Percentiles rank a stretch among this genome's conserved stretches.
Conservation (phyloP, 2,888 invertebrate genomes). For the Drosophila putrida region DNA sequence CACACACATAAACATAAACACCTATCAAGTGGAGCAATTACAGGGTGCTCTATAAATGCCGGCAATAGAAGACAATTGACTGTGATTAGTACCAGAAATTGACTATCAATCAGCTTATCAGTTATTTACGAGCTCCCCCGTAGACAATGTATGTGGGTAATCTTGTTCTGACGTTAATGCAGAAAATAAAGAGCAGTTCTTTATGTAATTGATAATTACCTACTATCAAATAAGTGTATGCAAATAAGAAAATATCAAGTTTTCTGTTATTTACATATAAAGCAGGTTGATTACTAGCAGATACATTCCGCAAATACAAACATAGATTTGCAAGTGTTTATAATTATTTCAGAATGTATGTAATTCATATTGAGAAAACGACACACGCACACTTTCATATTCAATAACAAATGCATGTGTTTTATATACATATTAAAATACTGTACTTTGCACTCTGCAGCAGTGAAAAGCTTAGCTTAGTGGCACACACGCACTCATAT, state of each 20-base stretch:
- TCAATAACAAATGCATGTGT: constrained; percentile 11
- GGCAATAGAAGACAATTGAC: constrained; percentile 39
- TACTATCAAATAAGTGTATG: constrained; percentile 11
- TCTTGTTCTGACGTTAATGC: neutral
- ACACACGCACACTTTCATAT: neutral
- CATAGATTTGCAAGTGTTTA: neutral
- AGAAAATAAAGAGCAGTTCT: neutral
- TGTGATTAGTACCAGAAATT: constrained; percentile 43
- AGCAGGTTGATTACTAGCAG: neutral
- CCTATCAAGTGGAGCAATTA: constrained; percentile 33
- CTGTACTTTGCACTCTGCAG: constrained; percentile 63
- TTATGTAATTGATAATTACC: constrained; percentile 7
- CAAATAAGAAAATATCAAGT: constrained; percentile 1
- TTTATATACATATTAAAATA: constrained; percentile 7
- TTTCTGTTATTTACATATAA: constrained; percentile 1
- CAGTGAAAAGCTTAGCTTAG: constrained; percentile 60
- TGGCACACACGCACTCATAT: constrained; percentile 12
- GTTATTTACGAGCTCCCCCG: constrained; percentile 40
- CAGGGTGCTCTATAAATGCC: constrained; percentile 27
- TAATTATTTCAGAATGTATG: neutral
- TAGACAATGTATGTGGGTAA: constrained; percentile 6
- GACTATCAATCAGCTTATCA: constrained; percentile 39
- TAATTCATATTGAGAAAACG: constrained; percentile 1
- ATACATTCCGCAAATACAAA: neutral
- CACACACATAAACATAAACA: constrained; percentile 12